These are phyloP conservation scores for Myripristis jacobus DNA, from an alignment of 2,797 vertebrate genomes.

Conservation along the genomic window DNA sequence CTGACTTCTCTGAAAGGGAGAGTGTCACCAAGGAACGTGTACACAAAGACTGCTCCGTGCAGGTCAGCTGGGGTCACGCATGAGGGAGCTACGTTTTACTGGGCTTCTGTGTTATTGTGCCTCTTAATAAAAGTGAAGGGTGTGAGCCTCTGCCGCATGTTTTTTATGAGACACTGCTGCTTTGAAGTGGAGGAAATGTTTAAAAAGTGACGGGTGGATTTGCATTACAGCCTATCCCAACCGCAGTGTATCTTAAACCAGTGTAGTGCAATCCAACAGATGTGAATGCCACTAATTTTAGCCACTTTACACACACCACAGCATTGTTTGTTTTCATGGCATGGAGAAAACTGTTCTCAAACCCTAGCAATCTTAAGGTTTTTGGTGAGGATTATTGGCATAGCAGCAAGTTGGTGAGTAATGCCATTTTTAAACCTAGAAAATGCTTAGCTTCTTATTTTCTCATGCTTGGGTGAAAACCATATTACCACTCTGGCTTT, in stretches of 20 bases:
- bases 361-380: conserved; percentile 13
- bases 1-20: conserved; percentile 37
- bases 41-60: conserved; percentile 56
- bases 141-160: conserved; percentile 44
- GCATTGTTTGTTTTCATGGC: conserved; percentile 64
- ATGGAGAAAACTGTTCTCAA: conserved; percentile 48
- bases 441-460: conserved; percentile 22
- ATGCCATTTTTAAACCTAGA: conserved; percentile 44
- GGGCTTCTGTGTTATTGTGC: conserved; percentile 59
- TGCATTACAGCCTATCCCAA: conserved; percentile 51
- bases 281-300: conserved; percentile 71
- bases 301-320: conserved; percentile 68
- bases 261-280: conserved; percentile 61
- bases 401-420: conserved; percentile 15
- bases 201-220: conserved; percentile 59
- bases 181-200: conserved; percentile 76
- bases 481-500: conserved; percentile 13
- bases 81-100: conserved; percentile 39
- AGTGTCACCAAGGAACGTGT: conserved; percentile 49
- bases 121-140: conserved; percentile 74
- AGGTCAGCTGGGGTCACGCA: conserved; percentile 48
- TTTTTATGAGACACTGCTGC: conserved; percentile 77
- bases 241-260: conserved; percentile 61
- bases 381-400: conserved; percentile 10
- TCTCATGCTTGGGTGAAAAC: conserved; percentile 19